Conservation (phyloP, 2,113 vertebrate genomes). For the Dasyornis broadbenti region DNA sequence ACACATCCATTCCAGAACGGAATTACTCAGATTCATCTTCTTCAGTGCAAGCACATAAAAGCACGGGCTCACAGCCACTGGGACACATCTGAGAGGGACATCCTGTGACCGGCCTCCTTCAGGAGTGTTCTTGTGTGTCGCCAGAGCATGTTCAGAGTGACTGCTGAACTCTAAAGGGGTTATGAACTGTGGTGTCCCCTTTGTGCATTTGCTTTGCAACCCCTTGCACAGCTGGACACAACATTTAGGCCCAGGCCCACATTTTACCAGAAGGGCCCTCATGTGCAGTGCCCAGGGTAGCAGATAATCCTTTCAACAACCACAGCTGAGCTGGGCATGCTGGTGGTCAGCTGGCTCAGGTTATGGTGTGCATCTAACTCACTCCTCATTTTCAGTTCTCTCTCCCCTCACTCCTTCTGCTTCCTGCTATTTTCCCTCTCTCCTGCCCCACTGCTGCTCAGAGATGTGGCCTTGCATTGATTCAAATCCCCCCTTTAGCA, state of each 20-base stretch:
- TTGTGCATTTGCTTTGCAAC: neutral
- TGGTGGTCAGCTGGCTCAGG: neutral
- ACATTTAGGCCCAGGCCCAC: neutral
- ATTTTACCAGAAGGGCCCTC: neutral
- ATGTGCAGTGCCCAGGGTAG: accelerated
- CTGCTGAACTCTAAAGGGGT: neutral
- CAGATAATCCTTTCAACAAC: neutral
- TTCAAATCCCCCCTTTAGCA: neutral
- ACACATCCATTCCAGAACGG: neutral
- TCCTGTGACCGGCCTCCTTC: neutral
- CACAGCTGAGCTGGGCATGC: accelerated
- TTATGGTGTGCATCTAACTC: neutral
- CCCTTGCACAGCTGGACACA: neutral
- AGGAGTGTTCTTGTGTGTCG: neutral
- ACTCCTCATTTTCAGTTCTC: neutral
- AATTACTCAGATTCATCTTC: neutral
- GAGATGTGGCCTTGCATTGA: neutral
- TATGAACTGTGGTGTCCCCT: neutral
- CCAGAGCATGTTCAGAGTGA: neutral
- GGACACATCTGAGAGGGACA: neutral
- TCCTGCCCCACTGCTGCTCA: neutral
- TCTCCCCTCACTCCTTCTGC: neutral
- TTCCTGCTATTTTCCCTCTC: neutral
- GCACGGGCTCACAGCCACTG: neutral
- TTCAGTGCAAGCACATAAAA: neutral